Percentiles rank a stretch among this genome's conserved stretches.
Conservation (phyloP, 2,888 invertebrate species). For the Hypolimnas misippus region DNA sequence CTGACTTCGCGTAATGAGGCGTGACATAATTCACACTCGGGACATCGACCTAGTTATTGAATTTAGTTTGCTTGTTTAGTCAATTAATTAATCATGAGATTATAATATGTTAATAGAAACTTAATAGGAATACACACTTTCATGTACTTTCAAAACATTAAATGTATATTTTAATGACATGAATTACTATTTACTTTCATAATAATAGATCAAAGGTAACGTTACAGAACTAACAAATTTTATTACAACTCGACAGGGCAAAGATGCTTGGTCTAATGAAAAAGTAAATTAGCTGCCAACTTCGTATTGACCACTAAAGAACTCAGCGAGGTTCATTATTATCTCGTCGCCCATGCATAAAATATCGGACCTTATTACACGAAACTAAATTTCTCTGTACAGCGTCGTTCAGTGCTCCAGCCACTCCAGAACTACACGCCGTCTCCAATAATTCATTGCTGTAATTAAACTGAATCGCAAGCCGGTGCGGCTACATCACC, state of each 20-base stretch:
- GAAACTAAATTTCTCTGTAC: constrained; percentile 17
- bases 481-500: constrained; percentile 50
- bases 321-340: constrained; percentile 13
- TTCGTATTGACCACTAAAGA: constrained; percentile 21
- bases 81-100: neutral
- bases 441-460: constrained; percentile 43
- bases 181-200: neutral
- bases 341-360: constrained; percentile 22
- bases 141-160: neutral
- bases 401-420: constrained; percentile 19
- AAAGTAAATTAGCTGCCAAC: constrained; percentile 24
- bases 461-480: constrained; percentile 52
- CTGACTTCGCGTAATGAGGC: constrained; percentile 31
- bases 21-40: constrained; percentile 28
- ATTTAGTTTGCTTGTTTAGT: constrained; percentile 9
- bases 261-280: neutral
- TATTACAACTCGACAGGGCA: too few relatives aligned
- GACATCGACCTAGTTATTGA: constrained; percentile 19
- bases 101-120: neutral
- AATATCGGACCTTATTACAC: constrained; percentile 24
- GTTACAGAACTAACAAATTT: neutral
- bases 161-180: neutral
- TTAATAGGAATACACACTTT: neutral
- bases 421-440: constrained; percentile 34
- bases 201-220: neutral